phyloP scores from a whole-genome alignment of 2,113 vertebrate species.

The Hyperopisus bebe region DNA sequence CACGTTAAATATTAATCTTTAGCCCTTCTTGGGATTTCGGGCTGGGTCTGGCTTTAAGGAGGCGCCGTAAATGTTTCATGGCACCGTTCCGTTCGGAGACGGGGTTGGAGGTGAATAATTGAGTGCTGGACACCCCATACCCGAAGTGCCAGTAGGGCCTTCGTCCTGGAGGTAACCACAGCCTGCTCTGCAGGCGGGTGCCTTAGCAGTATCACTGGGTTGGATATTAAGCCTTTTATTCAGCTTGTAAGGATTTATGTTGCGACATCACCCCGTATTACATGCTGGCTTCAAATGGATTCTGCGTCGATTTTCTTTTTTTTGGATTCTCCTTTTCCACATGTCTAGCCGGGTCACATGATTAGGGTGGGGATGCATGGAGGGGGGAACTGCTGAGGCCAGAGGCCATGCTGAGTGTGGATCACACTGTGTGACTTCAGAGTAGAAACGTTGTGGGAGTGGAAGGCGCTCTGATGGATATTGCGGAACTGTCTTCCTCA shows the following conservation, averaged over 20 bases:
- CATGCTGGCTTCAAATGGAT: neutral
- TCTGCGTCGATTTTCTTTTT: neutral
- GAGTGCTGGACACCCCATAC: conserved; percentile 36
- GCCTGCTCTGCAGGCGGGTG: neutral
- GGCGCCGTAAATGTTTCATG: conserved; percentile 60
- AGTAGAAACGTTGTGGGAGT: neutral
- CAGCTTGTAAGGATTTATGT: neutral
- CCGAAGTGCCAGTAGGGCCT: neutral
- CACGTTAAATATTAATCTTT: neutral
- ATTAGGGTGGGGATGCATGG: neutral
- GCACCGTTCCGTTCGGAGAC: conserved; percentile 32
- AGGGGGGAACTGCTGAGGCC: neutral
- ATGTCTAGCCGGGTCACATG: conserved; percentile 8
- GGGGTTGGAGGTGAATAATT: conserved; percentile 58
- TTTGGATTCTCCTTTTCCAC: conserved; percentile 22
- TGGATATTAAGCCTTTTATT: neutral
- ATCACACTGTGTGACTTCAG: neutral
- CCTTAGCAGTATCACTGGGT: neutral
- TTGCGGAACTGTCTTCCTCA: neutral
- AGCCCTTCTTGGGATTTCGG: neutral
- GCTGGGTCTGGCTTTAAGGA: conserved; percentile 37
- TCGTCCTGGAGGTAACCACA: neutral
- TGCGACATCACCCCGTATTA: neutral
- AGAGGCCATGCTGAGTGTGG: neutral
- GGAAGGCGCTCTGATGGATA: neutral